Evolutionary conservation across 2,113 vertebrate species (phyloP), one percentile per base, ranked within the genome.

Genomic region (Hippocampus zosterae): DNA sequence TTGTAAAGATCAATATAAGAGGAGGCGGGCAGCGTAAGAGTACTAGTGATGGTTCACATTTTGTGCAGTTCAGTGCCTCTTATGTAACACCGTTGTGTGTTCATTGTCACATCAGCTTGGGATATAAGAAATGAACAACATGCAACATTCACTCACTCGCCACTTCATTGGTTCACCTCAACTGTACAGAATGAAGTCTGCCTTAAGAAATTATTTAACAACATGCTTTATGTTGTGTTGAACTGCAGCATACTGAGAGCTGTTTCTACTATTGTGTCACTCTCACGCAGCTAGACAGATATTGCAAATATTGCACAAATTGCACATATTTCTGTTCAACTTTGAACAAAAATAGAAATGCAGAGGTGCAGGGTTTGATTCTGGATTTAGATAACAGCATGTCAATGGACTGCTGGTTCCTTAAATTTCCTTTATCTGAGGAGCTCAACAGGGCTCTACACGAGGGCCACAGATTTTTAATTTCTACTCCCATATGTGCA

Each of bases 1-100:
- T 68, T 18, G 65, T 69, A 27, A 3, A 53, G n/a, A 64, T 6
- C 33, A 59, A n/a, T 61, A 46, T 60, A 65, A 48, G 21, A 70
- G 72, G 25, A 33, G 16, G 52, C 59, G 23, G 48, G 27, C 48
- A 69, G 59, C 29, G 67, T 60, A 73, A 66, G 65, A 42, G 61
- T 19, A 21, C 42, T 42, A 29, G 25, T 59, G 25, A 64, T 40
- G 37, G 16, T 64, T 11, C 21, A 40, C 33, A 42, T 64, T 42
- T 64, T 41, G 40, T 41, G 56, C 13, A 15, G 11, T 13, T 59
- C 27, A 29, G 25, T 59, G 56, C 23, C 13, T 59, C 9, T 59
- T 29, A 27, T 16, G 56, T 59, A 59, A 59, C 10, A 15, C 4
- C 0, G 27, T 29, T 27, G 25, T 27, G 55, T 27, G 23, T 57